phyloP scores from a whole-genome alignment of 2,888 invertebrate species.

The Epinotia brunnichana region DNA sequence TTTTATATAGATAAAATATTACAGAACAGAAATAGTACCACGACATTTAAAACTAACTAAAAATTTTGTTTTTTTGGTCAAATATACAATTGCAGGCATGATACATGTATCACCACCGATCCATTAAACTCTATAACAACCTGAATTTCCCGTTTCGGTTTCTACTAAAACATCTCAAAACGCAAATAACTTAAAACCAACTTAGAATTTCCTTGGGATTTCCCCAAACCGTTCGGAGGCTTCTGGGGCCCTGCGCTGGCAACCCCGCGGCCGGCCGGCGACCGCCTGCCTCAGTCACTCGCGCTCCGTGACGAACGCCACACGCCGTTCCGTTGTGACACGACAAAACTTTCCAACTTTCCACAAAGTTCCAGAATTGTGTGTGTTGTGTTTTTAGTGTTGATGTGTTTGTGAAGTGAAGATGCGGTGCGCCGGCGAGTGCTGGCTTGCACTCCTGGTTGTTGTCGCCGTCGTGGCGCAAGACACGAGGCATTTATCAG shows the following conservation, averaged over 20 bases:
- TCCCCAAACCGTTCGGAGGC: slow-evolving; percentile 31
- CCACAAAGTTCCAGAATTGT: slow-evolving; percentile 51
- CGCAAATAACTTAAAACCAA: background rate
- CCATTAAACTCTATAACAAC: background rate
- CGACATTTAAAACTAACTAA: no score
- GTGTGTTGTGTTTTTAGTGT: slow-evolving; percentile 60
- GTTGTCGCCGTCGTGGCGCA: slow-evolving; percentile 69
- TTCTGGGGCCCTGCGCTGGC: slow-evolving; percentile 47
- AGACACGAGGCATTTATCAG: slow-evolving; percentile 79
- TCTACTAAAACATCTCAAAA: background rate
- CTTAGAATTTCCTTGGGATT: slow-evolving; percentile 10
- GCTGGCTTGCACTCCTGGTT: slow-evolving; percentile 70
- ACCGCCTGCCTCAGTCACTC: slow-evolving; percentile 62
- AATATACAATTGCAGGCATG: no score
- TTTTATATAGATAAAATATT: no score
- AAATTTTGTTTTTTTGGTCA: no score
- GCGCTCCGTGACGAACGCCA: slow-evolving; percentile 54
- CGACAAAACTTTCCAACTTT: slow-evolving; percentile 71
- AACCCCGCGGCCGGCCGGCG: slow-evolving; percentile 59
- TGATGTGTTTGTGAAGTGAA: slow-evolving; percentile 76
- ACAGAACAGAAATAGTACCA: no score
- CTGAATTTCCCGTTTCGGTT: background rate
- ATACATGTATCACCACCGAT: background rate
- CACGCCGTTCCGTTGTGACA: slow-evolving; percentile 63
- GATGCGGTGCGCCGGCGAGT: slow-evolving; percentile 79